phyloP scores from a whole-genome alignment of 2,113 vertebrate genomes.

The Scatophagus argus region DNA sequence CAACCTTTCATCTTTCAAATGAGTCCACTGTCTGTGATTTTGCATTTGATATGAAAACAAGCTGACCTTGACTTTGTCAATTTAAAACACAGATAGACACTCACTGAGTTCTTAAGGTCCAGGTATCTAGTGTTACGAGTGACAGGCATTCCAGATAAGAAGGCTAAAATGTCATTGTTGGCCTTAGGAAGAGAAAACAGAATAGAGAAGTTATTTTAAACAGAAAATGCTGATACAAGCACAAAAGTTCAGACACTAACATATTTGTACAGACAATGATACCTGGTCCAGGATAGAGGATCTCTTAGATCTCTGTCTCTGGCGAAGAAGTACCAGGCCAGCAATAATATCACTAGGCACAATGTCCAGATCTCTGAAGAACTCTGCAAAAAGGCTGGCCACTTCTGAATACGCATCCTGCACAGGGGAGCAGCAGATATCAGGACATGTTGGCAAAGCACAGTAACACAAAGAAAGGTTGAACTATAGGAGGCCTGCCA shows the following conservation, averaged over 20 bases:
- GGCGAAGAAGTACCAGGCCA: conserved; percentile 94
- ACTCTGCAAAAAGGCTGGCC: conserved; percentile 98
- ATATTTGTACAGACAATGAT: conserved; percentile 8
- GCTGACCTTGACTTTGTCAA: not conserved
- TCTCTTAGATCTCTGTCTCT: conserved; percentile 95
- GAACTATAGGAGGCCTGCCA: not conserved
- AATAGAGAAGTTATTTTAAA: conserved; percentile 8
- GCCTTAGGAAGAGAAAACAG: conserved; percentile 81
- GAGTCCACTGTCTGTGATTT: not conserved
- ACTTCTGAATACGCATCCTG: conserved; percentile 99
- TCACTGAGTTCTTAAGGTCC: conserved; percentile 97
- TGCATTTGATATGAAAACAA: not conserved
- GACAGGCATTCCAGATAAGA: conserved; percentile 98
- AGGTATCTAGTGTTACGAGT: conserved; percentile 97
- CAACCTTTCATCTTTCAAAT: not conserved
- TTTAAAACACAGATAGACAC: conserved; percentile 42
- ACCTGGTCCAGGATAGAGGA: conserved; percentile 88
- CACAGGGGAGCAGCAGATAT: conserved; percentile 32
- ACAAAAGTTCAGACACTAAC: not conserved
- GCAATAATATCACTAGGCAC: conserved; percentile 99
- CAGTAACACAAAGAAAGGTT: not conserved
- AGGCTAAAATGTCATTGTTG: conserved; percentile 98
- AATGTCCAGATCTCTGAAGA: conserved; percentile 98
- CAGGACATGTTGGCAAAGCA: not conserved
- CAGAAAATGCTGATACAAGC: not conserved